Evolutionary conservation across 2,888 invertebrate species (phyloP).

Genomic region (Neoitamus cyanurus): DNA sequence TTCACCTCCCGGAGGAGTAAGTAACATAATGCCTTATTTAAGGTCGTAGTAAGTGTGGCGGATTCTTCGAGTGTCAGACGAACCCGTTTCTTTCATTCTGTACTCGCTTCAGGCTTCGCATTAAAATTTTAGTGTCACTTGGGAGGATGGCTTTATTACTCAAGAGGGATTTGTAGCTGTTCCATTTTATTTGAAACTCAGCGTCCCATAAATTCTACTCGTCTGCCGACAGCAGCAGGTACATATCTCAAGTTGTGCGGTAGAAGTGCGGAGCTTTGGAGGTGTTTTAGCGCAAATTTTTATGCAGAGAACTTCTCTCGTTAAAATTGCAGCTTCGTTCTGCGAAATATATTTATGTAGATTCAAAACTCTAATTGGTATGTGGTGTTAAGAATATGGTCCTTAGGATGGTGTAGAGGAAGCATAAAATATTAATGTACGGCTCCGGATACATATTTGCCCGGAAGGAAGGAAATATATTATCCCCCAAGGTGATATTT

Average conservation of each 20-base stretch:
- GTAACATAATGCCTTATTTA: constrained; percentile 4
- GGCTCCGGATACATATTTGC: neutral
- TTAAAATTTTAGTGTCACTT: constrained; percentile 19
- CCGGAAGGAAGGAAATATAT: neutral
- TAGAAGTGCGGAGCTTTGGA: neutral
- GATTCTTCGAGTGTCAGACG: neutral
- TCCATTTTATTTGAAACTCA: neutral
- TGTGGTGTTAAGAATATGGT: neutral
- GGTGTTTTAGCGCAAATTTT: neutral
- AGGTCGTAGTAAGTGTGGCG: neutral
- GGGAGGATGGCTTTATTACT: constrained; percentile 18
- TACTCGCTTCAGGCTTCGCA: neutral
- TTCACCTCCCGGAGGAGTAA: neutral
- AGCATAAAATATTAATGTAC: neutral
- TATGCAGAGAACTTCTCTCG: neutral
- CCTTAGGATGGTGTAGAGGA: too few species aligned
- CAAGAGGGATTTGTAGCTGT: neutral
- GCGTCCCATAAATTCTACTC: neutral
- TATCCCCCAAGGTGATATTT: neutral
- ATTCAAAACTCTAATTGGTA: neutral
- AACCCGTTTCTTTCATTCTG: neutral
- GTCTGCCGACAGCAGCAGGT: neutral
- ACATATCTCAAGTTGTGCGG: neutral
- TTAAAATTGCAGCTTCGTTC: neutral
- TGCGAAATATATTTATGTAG: neutral